Conservation (phyloP, 2,113 vertebrate genomes). For the Climacteris rufus region DNA sequence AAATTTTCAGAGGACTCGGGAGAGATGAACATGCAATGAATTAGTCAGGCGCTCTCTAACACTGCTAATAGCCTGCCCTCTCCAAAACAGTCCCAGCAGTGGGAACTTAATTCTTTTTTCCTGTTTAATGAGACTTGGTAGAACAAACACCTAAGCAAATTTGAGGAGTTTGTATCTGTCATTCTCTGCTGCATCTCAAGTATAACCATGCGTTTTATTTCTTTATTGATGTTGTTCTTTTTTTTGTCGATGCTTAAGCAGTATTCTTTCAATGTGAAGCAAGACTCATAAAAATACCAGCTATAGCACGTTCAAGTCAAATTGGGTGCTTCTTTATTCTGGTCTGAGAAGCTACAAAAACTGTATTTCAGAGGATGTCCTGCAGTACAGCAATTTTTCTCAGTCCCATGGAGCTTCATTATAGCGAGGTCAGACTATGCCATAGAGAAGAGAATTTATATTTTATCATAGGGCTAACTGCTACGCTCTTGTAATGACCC, state of each 20-base stretch:
- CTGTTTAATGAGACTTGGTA: not conserved
- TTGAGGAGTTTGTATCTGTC: not conserved
- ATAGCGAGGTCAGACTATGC: not conserved
- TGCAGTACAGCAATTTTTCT: not conserved
- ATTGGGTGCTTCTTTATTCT: not conserved
- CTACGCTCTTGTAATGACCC: not conserved
- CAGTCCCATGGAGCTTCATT: slow-evolving; percentile 48
- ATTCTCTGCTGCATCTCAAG: not conserved
- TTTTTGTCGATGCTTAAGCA: not conserved
- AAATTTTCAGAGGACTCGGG: not conserved
- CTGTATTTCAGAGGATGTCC: not conserved
- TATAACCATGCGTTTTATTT: not conserved
- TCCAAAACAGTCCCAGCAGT: not conserved
- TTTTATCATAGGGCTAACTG: slow-evolving; percentile 32
- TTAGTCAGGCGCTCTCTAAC: not conserved
- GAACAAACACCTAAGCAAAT: not conserved
- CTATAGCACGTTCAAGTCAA: not conserved
- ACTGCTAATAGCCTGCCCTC: not conserved
- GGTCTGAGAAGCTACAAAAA: not conserved
- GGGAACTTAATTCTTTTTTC: not conserved
- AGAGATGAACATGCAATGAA: not conserved
- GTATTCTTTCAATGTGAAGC: not conserved
- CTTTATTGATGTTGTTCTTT: slow-evolving; percentile 10
- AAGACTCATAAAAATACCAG: not conserved
- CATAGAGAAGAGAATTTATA: not conserved